Evolutionary conservation across 2,797 vertebrate genomes (phyloP), one percentile per base, ranked within the genome.

Genomic region (Rhynchonycteris naso): DNA sequence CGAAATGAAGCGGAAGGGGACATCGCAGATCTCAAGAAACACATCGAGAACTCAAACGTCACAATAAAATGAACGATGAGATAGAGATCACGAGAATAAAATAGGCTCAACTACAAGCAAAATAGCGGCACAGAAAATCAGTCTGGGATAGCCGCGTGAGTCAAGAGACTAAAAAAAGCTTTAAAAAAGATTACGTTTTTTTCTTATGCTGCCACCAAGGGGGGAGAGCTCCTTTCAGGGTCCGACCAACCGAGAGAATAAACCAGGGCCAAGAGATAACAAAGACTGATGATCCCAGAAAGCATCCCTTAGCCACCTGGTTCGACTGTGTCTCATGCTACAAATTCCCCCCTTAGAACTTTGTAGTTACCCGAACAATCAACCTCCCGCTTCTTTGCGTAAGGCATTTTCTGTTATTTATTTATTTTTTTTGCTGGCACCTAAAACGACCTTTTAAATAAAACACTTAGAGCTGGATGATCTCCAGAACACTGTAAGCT

Each of bases 51-150:
- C 10, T 19, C 43, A 83, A 72, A 30, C 22, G 30, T 74, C 30
- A 56, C 87, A 82, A 65, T 52, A 71, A 89, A 71, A 78, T 75
- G 76, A 95, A 94, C 76, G 14, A 94, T 89, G 71, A 91, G 91
- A 69, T 12, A 28, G 71, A 89, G 76, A 61, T 50, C 68, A 88
- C 15, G 52, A 65, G 19, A 88, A 68, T 52, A 71, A 95, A 59
- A 93, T 22, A 58, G 68, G 4, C 6, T 30, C 7, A 30, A 47
- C 16, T 35, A 63, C 28, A 63, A 58, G 43, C 28, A 28, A 93
- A 95, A 85, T 28, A 66, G 47, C 30, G 56, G 2, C 19, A 61
- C 19, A 68, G 52, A 30, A 65, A 59, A 79, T 33, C 4, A 52
- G 43, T n/a, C 90, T 61, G n/a, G n/a, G 54, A 21, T 24, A 75